A percentile compares a stretch with the other conserved stretches of the same genome.
These are phyloP conservation scores for Amphiprion percula DNA, from an alignment of 2,113 vertebrate genomes.

Conservation along the genomic window DNA sequence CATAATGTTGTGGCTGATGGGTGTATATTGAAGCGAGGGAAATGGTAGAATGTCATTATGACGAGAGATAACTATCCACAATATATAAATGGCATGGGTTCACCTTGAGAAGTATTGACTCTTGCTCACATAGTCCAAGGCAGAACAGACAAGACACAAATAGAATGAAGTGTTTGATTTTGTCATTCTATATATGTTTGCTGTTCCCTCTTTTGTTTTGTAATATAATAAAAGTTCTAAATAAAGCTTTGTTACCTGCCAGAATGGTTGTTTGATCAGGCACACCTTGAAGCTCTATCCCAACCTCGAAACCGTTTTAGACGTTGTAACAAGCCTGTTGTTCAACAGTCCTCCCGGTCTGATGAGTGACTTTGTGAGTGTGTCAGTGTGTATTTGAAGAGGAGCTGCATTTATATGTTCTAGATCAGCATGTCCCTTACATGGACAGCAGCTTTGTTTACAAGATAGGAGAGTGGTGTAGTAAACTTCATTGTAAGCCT, in stretches of 20 bases:
- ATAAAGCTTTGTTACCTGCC: constrained; percentile 3
- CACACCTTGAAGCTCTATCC: background rate
- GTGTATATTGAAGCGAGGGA: too few relatives aligned
- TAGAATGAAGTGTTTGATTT: background rate
- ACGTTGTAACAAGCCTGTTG: background rate
- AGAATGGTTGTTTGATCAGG: constrained; percentile 7
- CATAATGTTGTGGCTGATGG: too few relatives aligned
- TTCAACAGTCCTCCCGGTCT: constrained; percentile 3
- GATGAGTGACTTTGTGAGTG: constrained; percentile 3
- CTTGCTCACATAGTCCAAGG: background rate
- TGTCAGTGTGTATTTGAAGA: constrained; percentile 15
- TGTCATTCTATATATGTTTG: background rate
- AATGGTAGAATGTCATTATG: too few relatives aligned
- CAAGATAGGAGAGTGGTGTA: constrained; percentile 29
- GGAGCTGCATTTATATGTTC: constrained; percentile 38
- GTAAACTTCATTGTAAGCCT: constrained; percentile 54
- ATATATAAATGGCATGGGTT: background rate
- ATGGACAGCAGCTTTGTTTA: constrained; percentile 62
- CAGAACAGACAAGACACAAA: constrained; percentile 2
- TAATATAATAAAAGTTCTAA: background rate
- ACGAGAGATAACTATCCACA: background rate
- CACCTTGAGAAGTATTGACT: background rate
- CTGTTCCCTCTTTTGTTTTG: constrained; percentile 1
- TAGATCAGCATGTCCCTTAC: constrained; percentile 19
- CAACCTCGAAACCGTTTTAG: background rate